These are phyloP conservation scores for Catocala sponsa DNA, from an alignment of 2,888 invertebrate species.

Conservation along the genomic window DNA sequence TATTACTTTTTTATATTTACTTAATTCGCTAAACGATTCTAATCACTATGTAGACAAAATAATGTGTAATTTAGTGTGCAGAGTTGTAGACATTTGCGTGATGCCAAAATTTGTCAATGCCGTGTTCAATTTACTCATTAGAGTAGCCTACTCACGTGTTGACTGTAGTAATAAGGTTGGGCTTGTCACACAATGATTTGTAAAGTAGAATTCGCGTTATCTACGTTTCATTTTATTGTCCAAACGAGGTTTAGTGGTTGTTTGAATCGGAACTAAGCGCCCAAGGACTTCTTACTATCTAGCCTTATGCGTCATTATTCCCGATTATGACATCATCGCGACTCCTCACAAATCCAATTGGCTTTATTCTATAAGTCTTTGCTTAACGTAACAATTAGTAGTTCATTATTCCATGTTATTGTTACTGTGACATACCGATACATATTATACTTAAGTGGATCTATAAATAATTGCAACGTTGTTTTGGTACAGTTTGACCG, in stretches of 20 bases:
- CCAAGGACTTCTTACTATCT: slow-evolving; percentile 61
- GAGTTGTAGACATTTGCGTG: background rate
- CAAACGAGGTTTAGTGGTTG: slow-evolving; percentile 45
- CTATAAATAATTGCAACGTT: slow-evolving; percentile 21
- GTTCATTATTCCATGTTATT: slow-evolving; percentile 11
- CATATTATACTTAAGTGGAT: background rate
- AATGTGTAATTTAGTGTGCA: slow-evolving; percentile 8
- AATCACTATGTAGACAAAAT: slow-evolving; percentile 2
- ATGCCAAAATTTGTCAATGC: slow-evolving; percentile 18
- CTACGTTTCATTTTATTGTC: slow-evolving; percentile 24
- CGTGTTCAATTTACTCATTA: slow-evolving; percentile 14
- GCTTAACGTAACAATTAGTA: slow-evolving; percentile 9
- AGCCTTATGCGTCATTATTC: slow-evolving; percentile 60
- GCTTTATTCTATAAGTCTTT: slow-evolving; percentile 20
- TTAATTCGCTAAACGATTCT: background rate
- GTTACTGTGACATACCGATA: background rate
- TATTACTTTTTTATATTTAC: background rate
- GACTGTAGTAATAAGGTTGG: slow-evolving; percentile 6
- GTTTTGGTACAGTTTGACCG: slow-evolving; percentile 19
- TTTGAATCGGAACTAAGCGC: slow-evolving; percentile 54
- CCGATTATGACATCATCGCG: slow-evolving; percentile 55
- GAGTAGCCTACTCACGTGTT: background rate
- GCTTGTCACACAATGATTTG: slow-evolving; percentile 21
- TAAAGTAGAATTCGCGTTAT: slow-evolving; percentile 26
- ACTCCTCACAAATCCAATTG: slow-evolving; percentile 26